Conservation (phyloP, 35 echinoderm and acorn worm genomes). For the Apostichopus californicus region DNA sequence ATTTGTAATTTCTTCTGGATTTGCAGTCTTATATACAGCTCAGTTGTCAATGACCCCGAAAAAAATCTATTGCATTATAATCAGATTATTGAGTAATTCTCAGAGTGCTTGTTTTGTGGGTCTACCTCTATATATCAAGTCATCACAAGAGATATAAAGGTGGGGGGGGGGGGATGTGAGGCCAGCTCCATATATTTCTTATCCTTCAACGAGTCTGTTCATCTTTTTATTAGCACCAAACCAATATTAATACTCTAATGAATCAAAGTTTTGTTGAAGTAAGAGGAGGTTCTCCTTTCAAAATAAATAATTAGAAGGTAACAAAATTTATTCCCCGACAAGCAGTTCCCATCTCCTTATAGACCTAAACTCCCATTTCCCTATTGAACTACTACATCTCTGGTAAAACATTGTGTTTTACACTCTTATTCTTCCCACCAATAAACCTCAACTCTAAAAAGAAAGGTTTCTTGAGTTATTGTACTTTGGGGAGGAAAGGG, state of each 20-base stretch:
- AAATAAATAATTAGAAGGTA: constrained; percentile 22
- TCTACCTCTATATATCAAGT: neutral
- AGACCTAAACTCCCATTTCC: neutral
- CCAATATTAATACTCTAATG: constrained; percentile 28
- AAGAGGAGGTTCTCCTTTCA: constrained; percentile 8
- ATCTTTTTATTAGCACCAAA: constrained; percentile 36
- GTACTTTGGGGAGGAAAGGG: constrained; percentile 33
- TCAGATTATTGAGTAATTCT: neutral
- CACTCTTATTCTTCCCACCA: neutral
- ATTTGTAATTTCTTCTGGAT: neutral
- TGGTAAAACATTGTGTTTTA: constrained; percentile 37
- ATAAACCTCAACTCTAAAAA: constrained; percentile 27
- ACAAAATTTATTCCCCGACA: constrained; percentile 19
- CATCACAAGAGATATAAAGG: neutral
- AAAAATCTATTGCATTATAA: neutral
- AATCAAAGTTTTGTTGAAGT: constrained; percentile 30
- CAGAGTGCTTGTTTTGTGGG: neutral
- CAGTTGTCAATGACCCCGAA: neutral
- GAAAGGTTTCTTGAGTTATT: constrained; percentile 6
- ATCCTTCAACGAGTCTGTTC: constrained; percentile 29
- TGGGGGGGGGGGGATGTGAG: no score
- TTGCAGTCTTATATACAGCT: no score
- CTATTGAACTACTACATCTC: neutral
- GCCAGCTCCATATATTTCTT: neutral
- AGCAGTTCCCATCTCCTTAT: neutral